These are phyloP conservation scores for Pristionchus entomophagus DNA, from an alignment of 2,888 invertebrate species.

Conservation along the genomic window DNA sequence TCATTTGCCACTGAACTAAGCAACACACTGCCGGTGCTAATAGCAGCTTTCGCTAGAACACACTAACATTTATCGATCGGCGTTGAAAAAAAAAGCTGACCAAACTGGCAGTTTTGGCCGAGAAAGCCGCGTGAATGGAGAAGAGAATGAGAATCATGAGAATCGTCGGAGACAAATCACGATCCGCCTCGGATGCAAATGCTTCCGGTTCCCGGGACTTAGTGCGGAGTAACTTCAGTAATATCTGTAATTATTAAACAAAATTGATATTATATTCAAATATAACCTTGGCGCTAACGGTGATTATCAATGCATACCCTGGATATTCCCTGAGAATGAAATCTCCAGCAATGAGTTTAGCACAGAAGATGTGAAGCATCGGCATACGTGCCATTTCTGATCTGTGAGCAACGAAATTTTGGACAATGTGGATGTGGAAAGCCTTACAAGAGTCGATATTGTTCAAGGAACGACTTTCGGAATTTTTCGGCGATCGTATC, in stretches of 20 bases:
- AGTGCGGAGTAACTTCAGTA: background rate
- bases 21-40: too few species aligned
- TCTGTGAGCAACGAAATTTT: background rate
- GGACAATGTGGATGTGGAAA: background rate
- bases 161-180: background rate
- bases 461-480: background rate
- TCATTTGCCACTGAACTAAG: too few species aligned
- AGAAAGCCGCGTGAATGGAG: background rate
- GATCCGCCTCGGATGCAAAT: background rate
- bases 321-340: too few species aligned
- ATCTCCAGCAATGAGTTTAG: too few species aligned
- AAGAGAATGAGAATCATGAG: background rate
- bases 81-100: background rate
- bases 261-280: background rate
- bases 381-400: background rate
- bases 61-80: background rate
- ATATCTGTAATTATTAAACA: background rate
- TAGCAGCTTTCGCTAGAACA: background rate
- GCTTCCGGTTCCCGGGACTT: background rate
- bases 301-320: background rate
- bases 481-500: background rate
- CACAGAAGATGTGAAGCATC: background rate
- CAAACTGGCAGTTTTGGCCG: background rate
- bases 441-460: background rate
- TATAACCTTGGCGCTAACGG: background rate